These are phyloP conservation scores for Nylanderia fulva DNA, from an alignment of 1,140 invertebrate species.

Conservation along the genomic window DNA sequence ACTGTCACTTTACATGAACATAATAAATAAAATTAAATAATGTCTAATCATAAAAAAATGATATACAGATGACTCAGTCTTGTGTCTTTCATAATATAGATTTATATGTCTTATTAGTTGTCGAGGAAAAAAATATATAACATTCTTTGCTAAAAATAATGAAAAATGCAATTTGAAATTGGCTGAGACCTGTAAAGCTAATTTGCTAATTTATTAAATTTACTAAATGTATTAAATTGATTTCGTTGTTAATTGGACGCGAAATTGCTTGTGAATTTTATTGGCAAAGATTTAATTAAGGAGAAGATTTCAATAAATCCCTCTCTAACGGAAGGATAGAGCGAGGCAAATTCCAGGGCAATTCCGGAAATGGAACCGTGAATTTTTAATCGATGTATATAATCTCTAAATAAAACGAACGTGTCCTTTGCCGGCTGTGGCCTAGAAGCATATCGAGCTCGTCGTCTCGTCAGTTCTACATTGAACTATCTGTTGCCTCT, in stretches of 20 bases:
- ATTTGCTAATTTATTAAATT: too few relatives aligned
- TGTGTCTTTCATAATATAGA: too few relatives aligned
- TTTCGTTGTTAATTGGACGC: too few relatives aligned
- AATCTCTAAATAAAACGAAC: constrained; percentile 63
- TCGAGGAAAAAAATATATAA: not conserved
- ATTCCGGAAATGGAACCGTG: constrained; percentile 59
- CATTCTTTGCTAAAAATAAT: not conserved
- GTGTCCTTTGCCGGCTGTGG: constrained; percentile 56
- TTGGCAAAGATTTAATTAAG: not conserved
- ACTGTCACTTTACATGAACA: not conserved
- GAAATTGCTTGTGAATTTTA: too few relatives aligned
- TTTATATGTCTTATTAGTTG: too few relatives aligned
- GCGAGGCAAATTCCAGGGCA: not conserved
- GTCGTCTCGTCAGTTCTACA: constrained; percentile 25
- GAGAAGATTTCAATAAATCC: not conserved
- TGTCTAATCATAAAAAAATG: not conserved
- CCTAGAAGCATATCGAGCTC: not conserved
- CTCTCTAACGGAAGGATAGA: not conserved
- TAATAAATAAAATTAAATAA: not conserved
- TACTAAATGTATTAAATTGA: too few relatives aligned
- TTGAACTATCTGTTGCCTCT: constrained; percentile 66
- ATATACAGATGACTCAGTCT: too few relatives aligned
- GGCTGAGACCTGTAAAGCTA: too few relatives aligned
- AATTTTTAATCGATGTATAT: constrained; percentile 40
- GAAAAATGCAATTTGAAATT: not conserved